Evolutionary conservation across 2,888 invertebrate species (phyloP).

Genomic region (Abscondita cerata): DNA sequence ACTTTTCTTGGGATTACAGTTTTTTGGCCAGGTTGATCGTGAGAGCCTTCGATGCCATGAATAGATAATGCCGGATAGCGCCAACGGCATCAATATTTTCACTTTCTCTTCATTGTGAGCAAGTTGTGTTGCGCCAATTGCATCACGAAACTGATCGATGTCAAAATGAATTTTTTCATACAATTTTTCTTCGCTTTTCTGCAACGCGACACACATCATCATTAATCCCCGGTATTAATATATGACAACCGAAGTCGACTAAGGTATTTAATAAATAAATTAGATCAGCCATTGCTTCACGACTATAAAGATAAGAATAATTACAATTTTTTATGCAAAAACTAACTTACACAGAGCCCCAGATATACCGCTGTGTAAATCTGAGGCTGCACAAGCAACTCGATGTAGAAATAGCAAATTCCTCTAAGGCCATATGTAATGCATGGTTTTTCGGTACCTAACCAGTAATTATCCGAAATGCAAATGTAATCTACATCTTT

Average conservation of each 20-base stretch:
- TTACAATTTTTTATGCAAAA: not conserved
- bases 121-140: constrained; percentile 73
- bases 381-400: constrained; percentile 87
- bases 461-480: constrained; percentile 99
- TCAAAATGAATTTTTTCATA: constrained; percentile 90
- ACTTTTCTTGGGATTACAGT: constrained; percentile 95
- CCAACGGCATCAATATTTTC: constrained; percentile 92
- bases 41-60: constrained; percentile 91
- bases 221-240: constrained; percentile 82
- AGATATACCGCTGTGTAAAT: constrained; percentile 96
- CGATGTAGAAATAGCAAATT: constrained; percentile 87
- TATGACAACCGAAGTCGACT: constrained; percentile 86
- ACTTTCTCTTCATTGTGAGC: constrained; percentile 82
- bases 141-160: constrained; percentile 74
- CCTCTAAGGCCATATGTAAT: constrained; percentile 96
- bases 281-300: constrained; percentile 91
- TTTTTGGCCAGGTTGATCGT: constrained; percentile 93
- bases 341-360: constrained; percentile 85
- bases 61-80: constrained; percentile 91
- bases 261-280: constrained; percentile 84
- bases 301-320: constrained; percentile 55
- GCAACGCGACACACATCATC: constrained; percentile 81
- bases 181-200: constrained; percentile 71
- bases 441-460: constrained; percentile 96
- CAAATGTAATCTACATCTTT: constrained; percentile 91